phyloP scores from a whole-genome alignment of 1,140 invertebrate species.

The Drosophila grimshawi region DNA sequence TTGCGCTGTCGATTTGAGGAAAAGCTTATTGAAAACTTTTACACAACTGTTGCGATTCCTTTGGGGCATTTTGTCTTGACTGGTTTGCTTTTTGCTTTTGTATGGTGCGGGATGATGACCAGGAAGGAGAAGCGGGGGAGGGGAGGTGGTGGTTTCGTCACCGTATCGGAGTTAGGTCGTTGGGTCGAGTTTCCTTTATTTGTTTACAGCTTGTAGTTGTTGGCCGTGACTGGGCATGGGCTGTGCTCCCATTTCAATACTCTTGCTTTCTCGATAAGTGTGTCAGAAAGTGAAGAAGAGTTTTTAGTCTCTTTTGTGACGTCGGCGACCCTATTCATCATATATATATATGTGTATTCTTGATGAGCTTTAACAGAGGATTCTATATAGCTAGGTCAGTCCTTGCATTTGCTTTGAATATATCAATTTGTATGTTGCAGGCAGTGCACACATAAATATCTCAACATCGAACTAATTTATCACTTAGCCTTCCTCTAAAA shows the following conservation, averaged over 20 bases:
- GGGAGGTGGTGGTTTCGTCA: background rate
- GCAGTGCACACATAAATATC: no score
- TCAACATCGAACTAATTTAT: no score
- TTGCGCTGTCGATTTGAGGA: constrained; percentile 38
- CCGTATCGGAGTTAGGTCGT: constrained; percentile 22
- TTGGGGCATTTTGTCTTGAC: constrained; percentile 73
- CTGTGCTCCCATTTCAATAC: constrained; percentile 4
- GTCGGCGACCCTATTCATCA: no score
- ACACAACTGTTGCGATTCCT: constrained; percentile 69
- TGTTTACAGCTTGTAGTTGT: constrained; percentile 50
- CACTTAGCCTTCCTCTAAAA: no score
- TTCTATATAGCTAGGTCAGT: no score
- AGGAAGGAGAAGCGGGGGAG: constrained; percentile 6
- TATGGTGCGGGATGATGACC: constrained; percentile 6
- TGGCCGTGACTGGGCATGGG: constrained; percentile 16
- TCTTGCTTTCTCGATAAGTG: background rate
- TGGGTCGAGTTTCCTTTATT: constrained; percentile 46
- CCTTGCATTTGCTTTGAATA: no score
- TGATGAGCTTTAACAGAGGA: no score
- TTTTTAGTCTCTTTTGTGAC: no score
- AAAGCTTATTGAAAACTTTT: constrained; percentile 77
- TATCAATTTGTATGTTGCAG: no score
- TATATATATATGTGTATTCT: no score
- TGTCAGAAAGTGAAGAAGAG: no score
- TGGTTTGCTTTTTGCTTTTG: background rate